Percentiles rank a stretch among this genome's conserved stretches.
phyloP scores from a whole-genome alignment of 1,140 invertebrate genomes.

The Lordiphosa collinella region DNA sequence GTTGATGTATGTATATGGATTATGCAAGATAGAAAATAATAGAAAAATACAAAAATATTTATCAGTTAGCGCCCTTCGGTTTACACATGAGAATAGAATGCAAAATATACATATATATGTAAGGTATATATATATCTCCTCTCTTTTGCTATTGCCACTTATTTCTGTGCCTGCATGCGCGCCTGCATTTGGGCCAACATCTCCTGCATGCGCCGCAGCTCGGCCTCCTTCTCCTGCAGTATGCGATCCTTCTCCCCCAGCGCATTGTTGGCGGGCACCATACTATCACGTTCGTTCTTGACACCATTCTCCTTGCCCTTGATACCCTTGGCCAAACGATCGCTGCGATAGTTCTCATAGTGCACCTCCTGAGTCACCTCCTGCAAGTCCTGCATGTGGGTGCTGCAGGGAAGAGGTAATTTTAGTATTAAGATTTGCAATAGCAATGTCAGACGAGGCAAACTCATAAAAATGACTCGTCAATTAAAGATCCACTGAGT shows the following conservation, averaged over 20 bases:
- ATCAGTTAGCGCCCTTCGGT: constrained; percentile 50
- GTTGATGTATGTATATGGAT: constrained; percentile 13
- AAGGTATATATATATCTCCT: constrained; percentile 22
- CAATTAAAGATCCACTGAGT: no score
- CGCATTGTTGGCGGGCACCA: constrained; percentile 64
- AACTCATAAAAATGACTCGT: no score
- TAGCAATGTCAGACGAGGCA: no score
- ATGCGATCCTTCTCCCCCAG: constrained; percentile 89
- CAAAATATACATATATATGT: constrained; percentile 58
- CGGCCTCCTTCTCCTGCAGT: constrained; percentile 93
- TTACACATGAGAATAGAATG: constrained; percentile 39
- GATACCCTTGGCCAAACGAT: constrained; percentile 90
- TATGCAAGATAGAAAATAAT: constrained; percentile 41
- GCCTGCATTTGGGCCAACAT: constrained; percentile 97
- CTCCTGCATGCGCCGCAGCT: constrained; percentile 95
- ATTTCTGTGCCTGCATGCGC: constrained; percentile 87
- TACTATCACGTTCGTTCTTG: constrained; percentile 58
- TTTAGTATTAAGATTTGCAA: no score
- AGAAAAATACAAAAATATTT: constrained; percentile 18
- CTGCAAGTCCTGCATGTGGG: constrained; percentile 97
- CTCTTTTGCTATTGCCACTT: constrained; percentile 43
- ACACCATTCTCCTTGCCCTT: constrained; percentile 80
- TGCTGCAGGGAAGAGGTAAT: constrained; percentile 82
- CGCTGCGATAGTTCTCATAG: constrained; percentile 97
- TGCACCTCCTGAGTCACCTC: constrained; percentile 97